Evolutionary conservation across 2,797 vertebrate genomes (phyloP), one percentile per base, ranked within the genome.

Genomic region (Craterocephalus amniculus): DNA sequence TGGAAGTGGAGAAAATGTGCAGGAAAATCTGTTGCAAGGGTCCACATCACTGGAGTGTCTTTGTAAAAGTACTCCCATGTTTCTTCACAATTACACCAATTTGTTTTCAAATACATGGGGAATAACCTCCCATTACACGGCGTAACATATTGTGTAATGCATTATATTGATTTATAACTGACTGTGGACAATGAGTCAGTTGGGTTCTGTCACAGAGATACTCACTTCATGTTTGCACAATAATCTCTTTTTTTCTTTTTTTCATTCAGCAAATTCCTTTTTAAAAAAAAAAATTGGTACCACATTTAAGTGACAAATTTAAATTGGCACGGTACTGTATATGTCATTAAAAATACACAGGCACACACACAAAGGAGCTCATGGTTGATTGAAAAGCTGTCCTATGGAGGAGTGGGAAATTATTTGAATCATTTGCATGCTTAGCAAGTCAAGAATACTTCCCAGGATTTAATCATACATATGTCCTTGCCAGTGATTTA

Each of bases 1-100:
- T 16, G 2, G 86, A 89, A 86, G 82, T 84, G 77, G 71, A 72
- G 79, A 81, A 89, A 88, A 88, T 72, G 78, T 87, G 64, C 69
- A 75, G 76, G 81, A 78, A 87, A 87, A 74, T 84, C 67, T 52
- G 70, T 65, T 20, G 34, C 79, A 73, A 74, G 74, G 82, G 86
- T 86, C 71, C 61, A 69, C 63, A 81, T 55, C 68, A 61, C 76
- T 72, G 66, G 63, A 87, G 75, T 73, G 82, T 88, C 82, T 78
- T 45, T 45, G 20, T 45, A n/a, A 45, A 82, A 83, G 79, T 80
- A 77, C 82, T 64, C 83, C 81, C 79, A 88, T 88, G 88, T 89
- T 86, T 90, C 80, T 87, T 84, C 61, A 76, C 83, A 83, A 79
- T 62, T 83, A 82, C 73, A 72, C 62, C 67, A 68, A 83, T 85